Evolutionary conservation across 2,113 vertebrate species (phyloP).

Genomic region (Gasterosteus nipponicus): DNA sequence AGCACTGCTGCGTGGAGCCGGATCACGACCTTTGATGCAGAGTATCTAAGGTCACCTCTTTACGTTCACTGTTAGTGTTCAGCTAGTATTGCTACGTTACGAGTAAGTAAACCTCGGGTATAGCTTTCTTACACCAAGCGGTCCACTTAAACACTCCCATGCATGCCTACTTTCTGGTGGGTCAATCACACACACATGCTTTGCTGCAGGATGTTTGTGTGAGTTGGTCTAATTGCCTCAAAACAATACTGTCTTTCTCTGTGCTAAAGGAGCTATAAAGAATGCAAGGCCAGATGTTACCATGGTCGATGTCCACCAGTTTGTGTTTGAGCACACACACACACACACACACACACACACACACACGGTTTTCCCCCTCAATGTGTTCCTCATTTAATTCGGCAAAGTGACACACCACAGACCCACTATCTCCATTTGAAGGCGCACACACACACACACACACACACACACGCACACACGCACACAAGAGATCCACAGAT

Average conservation of each 20-base stretch:
- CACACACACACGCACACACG: constrained; percentile 68
- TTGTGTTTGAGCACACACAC: constrained; percentile 13
- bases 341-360: constrained; percentile 36
- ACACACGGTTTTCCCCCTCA: constrained; percentile 46
- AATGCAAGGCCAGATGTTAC: constrained; percentile 79
- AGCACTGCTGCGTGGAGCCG: not conserved
- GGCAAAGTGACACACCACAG: constrained; percentile 73
- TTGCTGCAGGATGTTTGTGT: constrained; percentile 69
- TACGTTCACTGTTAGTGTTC: not conserved
- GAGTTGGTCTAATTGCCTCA: constrained; percentile 67
- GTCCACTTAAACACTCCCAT: constrained; percentile 4
- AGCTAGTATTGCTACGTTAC: not conserved
- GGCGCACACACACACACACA: constrained; percentile 38
- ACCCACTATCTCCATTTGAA: constrained; percentile 69
- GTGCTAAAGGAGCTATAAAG: constrained; percentile 60
- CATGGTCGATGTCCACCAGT: constrained; percentile 60
- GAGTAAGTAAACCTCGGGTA: not conserved
- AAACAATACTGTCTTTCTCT: constrained; percentile 83
- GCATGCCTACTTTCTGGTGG: constrained; percentile 24
- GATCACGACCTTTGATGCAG: constrained; percentile 1
- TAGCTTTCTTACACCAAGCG: constrained; percentile 6
- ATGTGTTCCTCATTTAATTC: constrained; percentile 80
- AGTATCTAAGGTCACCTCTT: constrained; percentile 1
- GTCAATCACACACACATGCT: constrained; percentile 31
- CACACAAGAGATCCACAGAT: constrained; percentile 54